These are phyloP conservation scores for Alethe diademata DNA, from an alignment of 2,113 vertebrate species.

Conservation along the genomic window DNA sequence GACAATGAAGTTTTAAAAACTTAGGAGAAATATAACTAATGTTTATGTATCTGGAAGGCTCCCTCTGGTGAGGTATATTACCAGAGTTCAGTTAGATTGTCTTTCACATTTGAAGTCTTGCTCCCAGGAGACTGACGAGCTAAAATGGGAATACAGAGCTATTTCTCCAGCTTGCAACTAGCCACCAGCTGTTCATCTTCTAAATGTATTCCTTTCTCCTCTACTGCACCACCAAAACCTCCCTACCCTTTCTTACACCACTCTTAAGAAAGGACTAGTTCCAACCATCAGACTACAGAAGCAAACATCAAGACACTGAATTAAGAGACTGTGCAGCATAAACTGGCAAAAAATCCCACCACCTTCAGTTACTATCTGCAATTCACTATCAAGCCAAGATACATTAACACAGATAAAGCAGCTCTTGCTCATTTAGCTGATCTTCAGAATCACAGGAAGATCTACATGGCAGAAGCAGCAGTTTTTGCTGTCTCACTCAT, in stretches of 20 bases:
- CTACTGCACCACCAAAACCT: neutral
- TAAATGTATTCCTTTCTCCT: neutral
- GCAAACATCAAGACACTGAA: neutral
- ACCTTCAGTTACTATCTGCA: neutral
- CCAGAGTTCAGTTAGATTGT: neutral
- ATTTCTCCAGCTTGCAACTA: slow-evolving; percentile 3
- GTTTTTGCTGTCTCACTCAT: neutral
- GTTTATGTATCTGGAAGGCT: neutral
- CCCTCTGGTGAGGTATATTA: neutral
- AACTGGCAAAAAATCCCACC: neutral
- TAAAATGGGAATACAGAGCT: slow-evolving; percentile 39
- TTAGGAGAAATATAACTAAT: neutral
- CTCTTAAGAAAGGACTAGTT: neutral
- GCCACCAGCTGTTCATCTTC: neutral
- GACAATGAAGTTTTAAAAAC: neutral
- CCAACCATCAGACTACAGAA: neutral
- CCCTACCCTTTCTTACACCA: neutral
- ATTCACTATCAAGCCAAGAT: neutral
- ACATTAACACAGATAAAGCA: neutral
- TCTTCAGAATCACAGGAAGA: neutral
- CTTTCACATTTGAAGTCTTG: slow-evolving; percentile 23
- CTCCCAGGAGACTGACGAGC: neutral
- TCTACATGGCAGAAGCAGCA: neutral
- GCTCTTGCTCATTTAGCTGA: neutral
- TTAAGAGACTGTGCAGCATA: neutral